Percentiles rank a stretch among this genome's conserved stretches.
phyloP scores from a whole-genome alignment of 1,140 invertebrate species.

The Drosophila oshimai region DNA sequence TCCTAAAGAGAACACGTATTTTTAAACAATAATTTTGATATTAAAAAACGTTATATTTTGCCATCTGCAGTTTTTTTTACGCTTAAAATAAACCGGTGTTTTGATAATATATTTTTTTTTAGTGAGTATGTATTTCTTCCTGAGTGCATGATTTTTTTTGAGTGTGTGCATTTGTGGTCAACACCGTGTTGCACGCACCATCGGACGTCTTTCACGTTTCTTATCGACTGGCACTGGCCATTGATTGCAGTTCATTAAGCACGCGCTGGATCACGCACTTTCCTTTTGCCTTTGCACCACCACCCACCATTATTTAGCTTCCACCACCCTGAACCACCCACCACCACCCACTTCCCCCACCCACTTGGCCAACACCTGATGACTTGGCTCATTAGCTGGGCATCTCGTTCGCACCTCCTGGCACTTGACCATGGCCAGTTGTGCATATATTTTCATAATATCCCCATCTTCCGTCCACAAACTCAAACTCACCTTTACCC shows the following conservation, averaged over 20 bases:
- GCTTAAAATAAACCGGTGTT: too few relatives aligned
- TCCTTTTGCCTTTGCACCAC: conserved; percentile 1
- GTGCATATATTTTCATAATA: conserved; percentile 68
- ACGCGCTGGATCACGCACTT: conserved; percentile 57
- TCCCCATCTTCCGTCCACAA: conserved; percentile 15
- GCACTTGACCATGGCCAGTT: conserved; percentile 22
- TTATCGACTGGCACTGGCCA: conserved; percentile 66
- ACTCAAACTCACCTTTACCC: neutral
- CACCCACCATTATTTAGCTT: neutral
- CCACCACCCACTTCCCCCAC: conserved; percentile 5
- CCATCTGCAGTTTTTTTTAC: too few relatives aligned
- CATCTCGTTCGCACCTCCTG: conserved; percentile 31
- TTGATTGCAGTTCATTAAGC: conserved; percentile 80
- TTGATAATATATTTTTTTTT: neutral
- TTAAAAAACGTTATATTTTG: too few relatives aligned
- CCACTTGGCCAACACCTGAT: conserved; percentile 37
- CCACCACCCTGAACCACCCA: neutral
- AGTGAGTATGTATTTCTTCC: neutral
- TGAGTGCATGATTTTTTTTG: neutral
- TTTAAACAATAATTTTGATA: too few relatives aligned
- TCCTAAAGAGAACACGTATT: too few relatives aligned
- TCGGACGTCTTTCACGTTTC: conserved; percentile 53
- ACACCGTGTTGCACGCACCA: conserved; percentile 68
- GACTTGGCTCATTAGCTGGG: conserved; percentile 61
- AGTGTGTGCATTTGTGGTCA: conserved; percentile 32